Evolutionary conservation across 1,140 invertebrate genomes (phyloP), one percentile per base, ranked within the genome.

Genomic region (Lucilia sericata): DNA sequence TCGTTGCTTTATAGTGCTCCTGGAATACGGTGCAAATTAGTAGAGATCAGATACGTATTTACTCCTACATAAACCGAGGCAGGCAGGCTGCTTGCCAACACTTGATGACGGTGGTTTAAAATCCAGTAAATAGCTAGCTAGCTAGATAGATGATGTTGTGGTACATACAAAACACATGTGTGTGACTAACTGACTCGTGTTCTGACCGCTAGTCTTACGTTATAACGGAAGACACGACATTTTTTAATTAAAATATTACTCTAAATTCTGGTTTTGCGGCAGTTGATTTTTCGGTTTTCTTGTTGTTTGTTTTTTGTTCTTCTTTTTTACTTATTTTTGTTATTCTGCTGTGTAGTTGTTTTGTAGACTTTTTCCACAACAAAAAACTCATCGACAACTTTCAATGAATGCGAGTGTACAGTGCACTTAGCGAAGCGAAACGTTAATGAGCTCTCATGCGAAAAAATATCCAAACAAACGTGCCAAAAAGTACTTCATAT

Each of bases 361-460:
- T 70, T 3, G n/a, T 70, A 70, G 4, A 21, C 65, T 19, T 21
- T 21, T 70, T 70, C 5, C 65, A 70, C 65, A 70, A 70, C 65
- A 70, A 70, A 70, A 30, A 21, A 21, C 19, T 70, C 21, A 12
- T 70, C 19, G n/a, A 70, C 65, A 25, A 25, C 65, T 25, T 70
- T 70, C 65, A 70, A 70, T 70, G 65, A 21, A 70, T 70, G 65
- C 65, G 65, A 70, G 65, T 70, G 65, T 83, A 83, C 87, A 86
- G 87, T 87, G 87, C 87, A 87, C 86, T 87, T 88, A 89, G 88
- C 88, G 88, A 89, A 88, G 88, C 88, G 88, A 89, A 89, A 89
- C 88, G 88, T 85, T 90, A 89, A 89, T 89, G 88, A 89, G 88
- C 88, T 88, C 88, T 89, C 88, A 89, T 86, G 88, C 88, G 88